Evolutionary conservation across 2,888 invertebrate species (phyloP).

Genomic region (Caenorhabditis plicata): DNA sequence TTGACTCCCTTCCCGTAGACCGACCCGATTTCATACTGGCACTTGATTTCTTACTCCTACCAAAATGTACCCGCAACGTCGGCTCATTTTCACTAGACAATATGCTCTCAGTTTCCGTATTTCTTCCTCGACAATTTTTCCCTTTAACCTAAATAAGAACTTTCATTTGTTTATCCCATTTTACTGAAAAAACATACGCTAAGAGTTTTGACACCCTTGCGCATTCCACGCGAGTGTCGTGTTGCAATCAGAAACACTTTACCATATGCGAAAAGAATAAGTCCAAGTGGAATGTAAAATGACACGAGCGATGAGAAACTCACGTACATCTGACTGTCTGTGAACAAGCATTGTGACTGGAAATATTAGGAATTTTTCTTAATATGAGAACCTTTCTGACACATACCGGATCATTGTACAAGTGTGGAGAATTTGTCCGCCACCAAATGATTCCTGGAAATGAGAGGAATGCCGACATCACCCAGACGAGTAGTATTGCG

Average conservation of each 20-base stretch:
- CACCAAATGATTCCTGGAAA: conserved; percentile 86
- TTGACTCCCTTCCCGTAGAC: conserved; percentile 29
- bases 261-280: conserved; percentile 98
- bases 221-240: conserved; percentile 52
- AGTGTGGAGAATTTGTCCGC: conserved; percentile 69
- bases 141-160: conserved; percentile 34
- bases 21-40: conserved; percentile 19
- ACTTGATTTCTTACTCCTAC: conserved; percentile 34
- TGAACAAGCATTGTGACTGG: conserved; percentile 78
- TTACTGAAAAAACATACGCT: conserved; percentile 17
- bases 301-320: conserved; percentile 96
- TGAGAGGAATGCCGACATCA: conserved; percentile 92
- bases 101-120: conserved; percentile 48
- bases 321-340: conserved; percentile 91
- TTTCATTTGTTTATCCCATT: neutral
- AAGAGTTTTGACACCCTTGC: conserved; percentile 62
- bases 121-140: conserved; percentile 25
- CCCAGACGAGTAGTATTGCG: conserved; percentile 90
- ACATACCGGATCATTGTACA: conserved; percentile 43
- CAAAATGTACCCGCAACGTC: conserved; percentile 60
- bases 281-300: conserved; percentile 91
- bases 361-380: neutral
- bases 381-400: neutral
- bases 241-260: conserved; percentile 71
- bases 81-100: conserved; percentile 49